These are phyloP conservation scores for Bugulina stolonifera DNA, from an alignment of 2,888 invertebrate species.

Conservation along the genomic window DNA sequence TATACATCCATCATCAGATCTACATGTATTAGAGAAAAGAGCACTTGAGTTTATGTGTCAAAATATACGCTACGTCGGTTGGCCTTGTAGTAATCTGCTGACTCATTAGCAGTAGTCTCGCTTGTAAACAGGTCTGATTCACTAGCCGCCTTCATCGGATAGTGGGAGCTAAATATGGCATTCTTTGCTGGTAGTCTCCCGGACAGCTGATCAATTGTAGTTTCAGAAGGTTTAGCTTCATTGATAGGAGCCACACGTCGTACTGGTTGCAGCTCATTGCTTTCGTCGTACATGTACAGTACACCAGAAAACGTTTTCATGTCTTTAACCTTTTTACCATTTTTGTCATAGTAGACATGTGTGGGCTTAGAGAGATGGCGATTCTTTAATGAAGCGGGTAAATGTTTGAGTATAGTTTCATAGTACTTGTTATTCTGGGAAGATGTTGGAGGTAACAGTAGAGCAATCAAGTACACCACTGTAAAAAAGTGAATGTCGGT, in stretches of 20 bases:
- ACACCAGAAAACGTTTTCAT: not conserved
- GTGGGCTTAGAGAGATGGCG: not conserved
- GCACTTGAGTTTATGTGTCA: too few species aligned
- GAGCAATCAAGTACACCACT: not conserved
- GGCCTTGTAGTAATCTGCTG: too few species aligned
- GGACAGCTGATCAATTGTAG: not conserved
- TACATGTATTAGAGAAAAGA: too few species aligned
- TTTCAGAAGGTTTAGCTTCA: not conserved
- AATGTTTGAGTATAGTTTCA: not conserved
- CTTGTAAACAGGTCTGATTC: too few species aligned
- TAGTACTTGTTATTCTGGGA: conserved; percentile 10
- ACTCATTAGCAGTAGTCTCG: too few species aligned
- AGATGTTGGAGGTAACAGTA: not conserved
- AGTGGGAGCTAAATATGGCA: not conserved
- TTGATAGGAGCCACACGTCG: not conserved
- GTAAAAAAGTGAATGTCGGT: too few species aligned
- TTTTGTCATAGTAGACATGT: not conserved
- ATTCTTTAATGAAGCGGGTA: not conserved
- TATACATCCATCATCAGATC: too few species aligned
- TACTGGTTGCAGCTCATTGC: not conserved
- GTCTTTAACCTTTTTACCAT: not conserved
- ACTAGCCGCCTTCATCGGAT: not conserved
- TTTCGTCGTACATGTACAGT: not conserved
- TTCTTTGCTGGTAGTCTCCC: not conserved
- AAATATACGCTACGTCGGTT: too few species aligned